Evolutionary conservation across 2,797 vertebrate species (phyloP).

Genomic region (Lemur catta): DNA sequence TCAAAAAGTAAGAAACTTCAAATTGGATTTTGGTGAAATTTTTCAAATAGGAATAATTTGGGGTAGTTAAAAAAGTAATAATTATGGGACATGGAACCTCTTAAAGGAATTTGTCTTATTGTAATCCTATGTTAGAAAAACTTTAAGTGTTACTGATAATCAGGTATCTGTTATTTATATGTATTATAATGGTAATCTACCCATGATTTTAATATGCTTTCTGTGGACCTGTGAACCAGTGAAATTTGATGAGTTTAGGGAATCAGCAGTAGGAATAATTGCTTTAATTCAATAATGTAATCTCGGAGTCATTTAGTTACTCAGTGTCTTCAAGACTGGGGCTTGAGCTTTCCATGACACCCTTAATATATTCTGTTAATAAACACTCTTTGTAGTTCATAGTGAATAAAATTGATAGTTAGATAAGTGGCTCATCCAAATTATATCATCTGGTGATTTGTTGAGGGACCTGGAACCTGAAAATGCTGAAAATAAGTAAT

Average conservation of each 20-base stretch:
- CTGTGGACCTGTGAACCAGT: background rate
- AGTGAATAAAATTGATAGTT: background rate
- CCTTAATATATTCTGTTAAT: background rate
- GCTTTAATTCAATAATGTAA: background rate
- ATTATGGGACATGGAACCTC: background rate
- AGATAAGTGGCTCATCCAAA: background rate
- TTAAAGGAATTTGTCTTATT: background rate
- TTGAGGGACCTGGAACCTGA: background rate
- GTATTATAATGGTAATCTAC: background rate
- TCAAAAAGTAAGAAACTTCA: background rate
- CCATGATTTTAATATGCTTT: background rate
- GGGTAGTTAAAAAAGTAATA: background rate
- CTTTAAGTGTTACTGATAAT: background rate
- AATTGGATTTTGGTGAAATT: background rate
- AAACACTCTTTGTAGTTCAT: background rate
- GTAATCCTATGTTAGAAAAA: constrained; percentile 13
- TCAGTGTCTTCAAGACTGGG: background rate
- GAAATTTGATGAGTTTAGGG: background rate
- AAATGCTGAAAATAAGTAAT: background rate
- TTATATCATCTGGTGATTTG: background rate
- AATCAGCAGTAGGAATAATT: background rate
- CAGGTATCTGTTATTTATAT: background rate
- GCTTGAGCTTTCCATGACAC: background rate
- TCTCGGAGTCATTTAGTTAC: constrained; percentile 2
- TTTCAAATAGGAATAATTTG: background rate